These are phyloP conservation scores for Orientallactaga sibirica DNA, from an alignment of 2,797 vertebrate genomes.

Conservation along the genomic window DNA sequence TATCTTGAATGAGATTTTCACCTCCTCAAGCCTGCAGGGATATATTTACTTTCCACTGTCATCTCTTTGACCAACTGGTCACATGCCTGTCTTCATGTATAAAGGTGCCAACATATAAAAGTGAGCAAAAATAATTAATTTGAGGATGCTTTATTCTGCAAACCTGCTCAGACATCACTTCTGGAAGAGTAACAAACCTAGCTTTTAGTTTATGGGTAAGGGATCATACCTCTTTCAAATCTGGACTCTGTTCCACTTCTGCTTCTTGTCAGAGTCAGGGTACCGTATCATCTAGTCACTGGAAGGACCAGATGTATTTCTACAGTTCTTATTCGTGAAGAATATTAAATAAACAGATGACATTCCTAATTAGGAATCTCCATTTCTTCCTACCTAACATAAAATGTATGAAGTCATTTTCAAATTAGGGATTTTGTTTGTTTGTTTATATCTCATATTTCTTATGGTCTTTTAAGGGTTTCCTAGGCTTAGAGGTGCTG, in stretches of 20 bases:
- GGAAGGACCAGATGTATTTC: constrained; percentile 59
- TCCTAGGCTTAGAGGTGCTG: constrained; percentile 28
- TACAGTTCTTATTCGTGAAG: constrained; percentile 59
- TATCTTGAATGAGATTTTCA: background rate
- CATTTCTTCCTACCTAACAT: constrained; percentile 65
- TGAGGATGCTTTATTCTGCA: background rate
- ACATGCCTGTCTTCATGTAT: background rate
- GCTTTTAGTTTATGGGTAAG: background rate
- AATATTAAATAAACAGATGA: constrained; percentile 79
- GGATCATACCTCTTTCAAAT: constrained; percentile 48
- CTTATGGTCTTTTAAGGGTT: background rate
- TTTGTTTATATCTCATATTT: constrained; percentile 48
- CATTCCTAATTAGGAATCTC: constrained; percentile 67
- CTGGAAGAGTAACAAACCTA: constrained; percentile 14
- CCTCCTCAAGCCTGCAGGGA: background rate
- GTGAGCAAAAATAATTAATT: background rate
- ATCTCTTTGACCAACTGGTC: background rate
- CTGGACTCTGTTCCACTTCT: constrained; percentile 35
- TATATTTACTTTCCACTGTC: background rate
- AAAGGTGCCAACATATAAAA: background rate
- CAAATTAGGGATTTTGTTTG: constrained; percentile 52
- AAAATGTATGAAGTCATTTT: constrained; percentile 62
- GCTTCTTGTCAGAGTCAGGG: constrained; percentile 37
- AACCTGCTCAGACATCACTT: background rate
- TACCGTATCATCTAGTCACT: constrained; percentile 31